These are phyloP conservation scores for Mungos mungo DNA, from an alignment of 2,113 vertebrate species.

Conservation along the genomic window DNA sequence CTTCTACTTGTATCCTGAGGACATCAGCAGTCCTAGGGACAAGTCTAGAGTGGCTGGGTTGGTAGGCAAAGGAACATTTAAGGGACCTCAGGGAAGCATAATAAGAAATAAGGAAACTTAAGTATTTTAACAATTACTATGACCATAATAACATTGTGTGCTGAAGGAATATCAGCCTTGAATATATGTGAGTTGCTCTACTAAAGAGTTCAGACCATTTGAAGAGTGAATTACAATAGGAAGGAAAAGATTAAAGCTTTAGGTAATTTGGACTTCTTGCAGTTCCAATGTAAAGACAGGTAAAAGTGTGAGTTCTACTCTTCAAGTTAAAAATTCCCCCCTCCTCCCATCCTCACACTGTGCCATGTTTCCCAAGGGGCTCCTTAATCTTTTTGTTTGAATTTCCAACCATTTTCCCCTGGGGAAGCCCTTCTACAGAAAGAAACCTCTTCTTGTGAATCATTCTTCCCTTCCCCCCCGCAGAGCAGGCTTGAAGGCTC, in stretches of 20 bases:
- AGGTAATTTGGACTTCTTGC: neutral
- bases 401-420: neutral
- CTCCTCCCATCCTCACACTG: neutral
- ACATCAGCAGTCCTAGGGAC: neutral
- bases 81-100: neutral
- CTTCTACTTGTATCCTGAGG: neutral
- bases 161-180: neutral
- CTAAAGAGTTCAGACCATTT: neutral
- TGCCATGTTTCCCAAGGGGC: neutral
- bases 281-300: neutral
- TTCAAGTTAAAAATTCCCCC: neutral
- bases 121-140: neutral
- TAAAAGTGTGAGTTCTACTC: neutral
- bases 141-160: neutral
- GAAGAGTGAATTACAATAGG: neutral
- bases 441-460: neutral
- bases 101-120: neutral
- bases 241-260: neutral
- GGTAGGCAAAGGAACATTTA: neutral
- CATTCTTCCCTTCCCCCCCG: neutral
- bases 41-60: neutral
- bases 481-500: too few relatives aligned
- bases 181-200: neutral
- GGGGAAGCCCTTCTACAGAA: neutral
- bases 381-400: neutral